phyloP scores from a whole-genome alignment of 2,888 invertebrate species.

The Acanthosoma haemorrhoidale region DNA sequence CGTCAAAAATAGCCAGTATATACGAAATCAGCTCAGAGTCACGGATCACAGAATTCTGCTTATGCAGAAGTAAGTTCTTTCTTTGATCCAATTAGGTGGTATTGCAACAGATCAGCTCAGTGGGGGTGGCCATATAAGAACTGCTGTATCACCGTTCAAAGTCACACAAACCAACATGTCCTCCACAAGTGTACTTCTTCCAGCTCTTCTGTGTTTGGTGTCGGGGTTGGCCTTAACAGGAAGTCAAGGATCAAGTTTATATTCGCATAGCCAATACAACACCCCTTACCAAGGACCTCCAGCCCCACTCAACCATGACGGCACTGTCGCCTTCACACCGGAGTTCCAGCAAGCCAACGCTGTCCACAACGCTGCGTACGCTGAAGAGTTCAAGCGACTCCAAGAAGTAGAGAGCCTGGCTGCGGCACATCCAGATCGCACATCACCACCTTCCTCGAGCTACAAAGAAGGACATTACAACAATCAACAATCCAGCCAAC shows the following conservation, averaged over 20 bases:
- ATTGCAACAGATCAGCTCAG: not conserved
- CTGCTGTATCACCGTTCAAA: not conserved
- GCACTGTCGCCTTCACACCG: conserved; percentile 31
- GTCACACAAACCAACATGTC: not conserved
- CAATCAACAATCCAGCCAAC: too few relatives aligned
- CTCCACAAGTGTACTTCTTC: not conserved
- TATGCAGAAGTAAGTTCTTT: too few relatives aligned
- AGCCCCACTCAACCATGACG: conserved; percentile 31
- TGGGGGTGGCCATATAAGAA: conserved; percentile 2
- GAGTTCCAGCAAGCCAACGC: conserved; percentile 27
- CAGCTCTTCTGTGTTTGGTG: not conserved
- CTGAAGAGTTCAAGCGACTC: conserved; percentile 1
- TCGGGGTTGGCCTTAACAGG: not conserved
- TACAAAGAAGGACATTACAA: too few relatives aligned
- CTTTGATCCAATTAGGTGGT: not conserved
- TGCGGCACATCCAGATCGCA: not conserved
- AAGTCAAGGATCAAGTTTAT: not conserved
- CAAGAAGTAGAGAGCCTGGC: conserved; percentile 39
- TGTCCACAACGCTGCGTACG: conserved; percentile 22
- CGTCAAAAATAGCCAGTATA: too few relatives aligned
- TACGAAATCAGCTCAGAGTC: too few relatives aligned
- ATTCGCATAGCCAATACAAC: not conserved
- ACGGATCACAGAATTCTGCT: too few relatives aligned
- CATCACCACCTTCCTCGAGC: not conserved
- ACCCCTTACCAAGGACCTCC: not conserved